Base-by-base conservation (phyloP, 1,140 invertebrate species). In the Papilio xuthus region DNA sequence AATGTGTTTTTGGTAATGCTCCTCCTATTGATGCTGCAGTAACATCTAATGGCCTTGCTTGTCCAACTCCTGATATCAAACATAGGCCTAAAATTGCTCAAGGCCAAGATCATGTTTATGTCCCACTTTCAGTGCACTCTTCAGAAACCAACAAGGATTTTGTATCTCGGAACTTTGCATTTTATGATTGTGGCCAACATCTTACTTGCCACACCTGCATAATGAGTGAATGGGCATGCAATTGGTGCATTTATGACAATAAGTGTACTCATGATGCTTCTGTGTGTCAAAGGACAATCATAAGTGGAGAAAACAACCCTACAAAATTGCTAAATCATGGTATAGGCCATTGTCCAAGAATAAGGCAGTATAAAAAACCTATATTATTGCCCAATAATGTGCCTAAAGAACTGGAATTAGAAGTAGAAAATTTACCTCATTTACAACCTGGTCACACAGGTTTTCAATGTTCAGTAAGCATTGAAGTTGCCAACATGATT, bases 221-320 rank as follows among this genome's bases (percentile, higher is more conserved):
- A 6, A 96, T 96, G 85, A 97, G 97, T 76, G 96, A 97, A 82
- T 99, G 98, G 98, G 96, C 96, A 3, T 99, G 98, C 87, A 98
- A 97, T 87, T 99, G 99, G 99, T 99, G 99, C 93, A 97, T 99
- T 73, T 98, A 98, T 89, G 98, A 99, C 85, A 99, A 99, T 91
- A 97, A 96, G 86, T 99, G 98, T 90, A 98, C 98, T 0, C 97
- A 98, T 94, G 97, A 99, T 90, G 96, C 96, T 32, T 96, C 97
- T 41, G 94, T 95, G 28, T 99, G 98, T 92, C 97, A 97, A 85
- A 95, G 95, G 84, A 96, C 96, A 75, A 96, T 98, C 37, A 97
- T 99, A 82, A 97, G 96, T 84, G 96, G 97, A 26, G 97, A 98
- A 94, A 97, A 96, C 83, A 97, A 97, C 91, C 96, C 97, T 78